Percentiles rank a stretch among this genome's conserved stretches.
These are phyloP conservation scores for Serinus canaria DNA, from an alignment of 2,113 vertebrate genomes.

Conservation along the genomic window DNA sequence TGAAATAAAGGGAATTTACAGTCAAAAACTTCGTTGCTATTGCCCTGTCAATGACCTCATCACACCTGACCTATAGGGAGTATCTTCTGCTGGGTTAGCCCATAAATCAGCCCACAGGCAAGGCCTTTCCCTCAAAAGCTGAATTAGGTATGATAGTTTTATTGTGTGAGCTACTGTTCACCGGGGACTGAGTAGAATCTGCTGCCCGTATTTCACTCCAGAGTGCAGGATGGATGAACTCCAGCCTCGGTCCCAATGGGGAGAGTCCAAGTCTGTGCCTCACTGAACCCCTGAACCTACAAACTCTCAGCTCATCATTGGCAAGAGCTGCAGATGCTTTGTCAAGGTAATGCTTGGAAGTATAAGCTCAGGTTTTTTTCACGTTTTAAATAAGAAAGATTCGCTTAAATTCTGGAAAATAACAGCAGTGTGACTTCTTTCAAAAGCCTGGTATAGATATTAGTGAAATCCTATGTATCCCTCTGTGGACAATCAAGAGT, in stretches of 20 bases:
- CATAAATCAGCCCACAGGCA: constrained; percentile 53
- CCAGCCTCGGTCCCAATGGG: neutral
- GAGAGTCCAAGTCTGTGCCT: neutral
- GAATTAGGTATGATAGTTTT: constrained; percentile 68
- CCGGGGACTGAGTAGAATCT: constrained; percentile 36
- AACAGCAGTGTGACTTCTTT: neutral
- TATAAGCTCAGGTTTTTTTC: neutral
- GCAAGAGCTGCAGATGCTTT: neutral
- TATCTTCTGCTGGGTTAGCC: constrained; percentile 52
- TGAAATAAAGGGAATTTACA: constrained; percentile 56
- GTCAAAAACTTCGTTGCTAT: neutral
- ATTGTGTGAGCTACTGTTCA: constrained; percentile 66
- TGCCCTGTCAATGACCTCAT: constrained; percentile 68
- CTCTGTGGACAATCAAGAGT: neutral
- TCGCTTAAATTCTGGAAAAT: neutral
- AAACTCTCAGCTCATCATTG: neutral
- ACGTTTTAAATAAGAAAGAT: constrained; percentile 1
- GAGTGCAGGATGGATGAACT: constrained; percentile 37
- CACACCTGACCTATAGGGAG: constrained; percentile 63
- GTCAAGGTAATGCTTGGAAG: neutral
- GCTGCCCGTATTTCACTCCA: constrained; percentile 43
- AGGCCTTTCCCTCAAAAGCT: constrained; percentile 35
- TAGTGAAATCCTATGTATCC: neutral
- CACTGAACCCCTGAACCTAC: neutral
- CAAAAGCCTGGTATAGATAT: constrained; percentile 16